Evolutionary conservation across 1,140 invertebrate genomes (phyloP), one percentile per base, ranked within the genome.

Genomic region (Heliothis subflexa): DNA sequence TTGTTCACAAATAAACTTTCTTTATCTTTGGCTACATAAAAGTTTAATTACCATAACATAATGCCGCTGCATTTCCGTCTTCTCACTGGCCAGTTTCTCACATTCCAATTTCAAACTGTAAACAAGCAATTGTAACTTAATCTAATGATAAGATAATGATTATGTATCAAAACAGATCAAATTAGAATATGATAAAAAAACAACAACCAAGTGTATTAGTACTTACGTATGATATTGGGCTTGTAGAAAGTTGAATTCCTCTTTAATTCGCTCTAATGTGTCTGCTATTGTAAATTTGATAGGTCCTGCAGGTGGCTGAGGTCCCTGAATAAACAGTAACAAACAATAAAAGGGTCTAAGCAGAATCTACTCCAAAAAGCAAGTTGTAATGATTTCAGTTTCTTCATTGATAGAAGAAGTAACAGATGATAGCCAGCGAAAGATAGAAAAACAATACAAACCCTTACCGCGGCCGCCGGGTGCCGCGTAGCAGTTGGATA

Each of bases 191-290:
- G 18, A 28, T 61, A 49, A 2, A 11, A n/a, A 50, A 61, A 55
- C 16, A 59, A 74, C 59, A 61, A 73, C 18, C 12, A 9, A 18
- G 12, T 18, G 3, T 21, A 62, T 18, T 59, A 49, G 79, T 80
- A 97, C 97, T 98, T 96, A 99, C 98, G 97, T 98, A 95, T 99
- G 99, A 96, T 99, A 99, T 96, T 99, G 99, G 81, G 98, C 98
- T 96, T 99, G 99, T 84, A 99, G 96, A 96, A 99, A 99, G 96
- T 98, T 99, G 95, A 99, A 99, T 96, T 99, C 99, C 95, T 99
- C 99, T 96, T 99, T 99, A 92, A 99, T 99, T 89, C 99, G 96
- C 95, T 99, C 99, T 95, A 99, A 98, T 86, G 98, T 98, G 95
- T 99, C 99, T 57, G 97, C 97, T 89, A 99, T 97, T 78, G 98